Evolutionary conservation across 2,888 invertebrate species (phyloP).

Genomic region (Ramazzottius varieornatus): DNA sequence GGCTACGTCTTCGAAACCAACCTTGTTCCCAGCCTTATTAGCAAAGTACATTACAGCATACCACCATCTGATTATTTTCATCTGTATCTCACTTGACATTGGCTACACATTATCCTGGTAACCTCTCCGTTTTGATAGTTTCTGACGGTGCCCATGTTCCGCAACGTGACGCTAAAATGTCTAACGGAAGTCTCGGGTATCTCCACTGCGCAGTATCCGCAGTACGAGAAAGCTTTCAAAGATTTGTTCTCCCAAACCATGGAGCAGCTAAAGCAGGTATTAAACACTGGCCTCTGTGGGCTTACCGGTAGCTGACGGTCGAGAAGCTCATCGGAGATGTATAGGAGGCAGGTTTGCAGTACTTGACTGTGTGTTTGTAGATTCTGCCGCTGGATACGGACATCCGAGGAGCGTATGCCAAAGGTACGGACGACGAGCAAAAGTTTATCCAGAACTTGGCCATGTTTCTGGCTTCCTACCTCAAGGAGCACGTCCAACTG

Average conservation of each 20-base stretch:
- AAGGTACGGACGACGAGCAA: constrained; percentile 82
- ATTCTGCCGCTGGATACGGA: constrained; percentile 75
- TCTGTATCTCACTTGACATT: neutral
- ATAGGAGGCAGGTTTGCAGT: too few species aligned
- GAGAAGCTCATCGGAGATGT: neutral
- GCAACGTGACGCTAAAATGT: constrained; percentile 91
- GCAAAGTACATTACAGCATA: constrained; percentile 31
- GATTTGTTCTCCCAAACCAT: constrained; percentile 7
- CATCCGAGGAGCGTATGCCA: constrained; percentile 72
- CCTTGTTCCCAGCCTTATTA: constrained; percentile 67
- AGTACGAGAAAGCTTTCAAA: neutral
- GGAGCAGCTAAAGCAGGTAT: constrained; percentile 14
- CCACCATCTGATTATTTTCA: neutral
- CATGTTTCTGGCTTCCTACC: constrained; percentile 77
- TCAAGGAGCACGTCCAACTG: constrained; percentile 76
- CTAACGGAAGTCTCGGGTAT: constrained; percentile 53
- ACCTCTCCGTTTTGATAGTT: constrained; percentile 35
- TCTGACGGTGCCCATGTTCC: constrained; percentile 81
- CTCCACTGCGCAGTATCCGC: neutral
- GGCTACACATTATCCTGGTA: neutral
- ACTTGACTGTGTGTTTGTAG: constrained; percentile 10
- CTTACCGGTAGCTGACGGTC: too few species aligned
- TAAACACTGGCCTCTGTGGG: too few species aligned
- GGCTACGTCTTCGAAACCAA: constrained; percentile 99
- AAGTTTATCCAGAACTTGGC: constrained; percentile 95